These are phyloP conservation scores for Parthenolecanium corni DNA, from an alignment of 2,888 invertebrate species.

Conservation along the genomic window DNA sequence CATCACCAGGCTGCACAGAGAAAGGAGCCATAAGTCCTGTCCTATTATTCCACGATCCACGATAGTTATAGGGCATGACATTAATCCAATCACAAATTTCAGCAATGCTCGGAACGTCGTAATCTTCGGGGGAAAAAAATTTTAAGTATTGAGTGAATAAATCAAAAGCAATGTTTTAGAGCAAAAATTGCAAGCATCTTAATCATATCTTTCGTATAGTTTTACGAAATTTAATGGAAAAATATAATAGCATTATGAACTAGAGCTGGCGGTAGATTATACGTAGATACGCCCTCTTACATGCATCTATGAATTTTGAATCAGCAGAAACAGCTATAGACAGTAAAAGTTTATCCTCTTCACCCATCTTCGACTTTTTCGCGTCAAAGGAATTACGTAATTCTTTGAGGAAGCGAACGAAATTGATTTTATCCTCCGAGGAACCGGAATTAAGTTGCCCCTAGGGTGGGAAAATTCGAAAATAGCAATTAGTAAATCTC, in stretches of 20 bases:
- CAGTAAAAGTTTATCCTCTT: not conserved
- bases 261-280: no score
- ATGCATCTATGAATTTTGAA: not conserved
- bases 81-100: slow-evolving; percentile 88
- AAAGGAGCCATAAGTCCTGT: slow-evolving; percentile 59
- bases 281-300: no score
- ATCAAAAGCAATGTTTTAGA: not conserved
- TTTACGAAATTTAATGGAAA: no score
- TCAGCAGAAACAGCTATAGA: not conserved
- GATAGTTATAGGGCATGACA: slow-evolving; percentile 92
- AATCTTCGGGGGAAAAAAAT: slow-evolving; percentile 38
- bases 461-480: no score
- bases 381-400: not conserved
- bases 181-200: not conserved
- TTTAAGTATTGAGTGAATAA: not conserved
- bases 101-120: slow-evolving; percentile 84
- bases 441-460: no score
- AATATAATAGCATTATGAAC: no score
- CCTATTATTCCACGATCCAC: slow-evolving; percentile 86
- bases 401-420: not conserved
- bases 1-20: slow-evolving; percentile 5
- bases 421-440: not conserved
- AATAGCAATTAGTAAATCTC: no score
- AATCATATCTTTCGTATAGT: not conserved
- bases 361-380: not conserved